Base-by-base conservation (phyloP, 1,140 invertebrate genomes). In the Dendrolimus punctatus region DNA sequence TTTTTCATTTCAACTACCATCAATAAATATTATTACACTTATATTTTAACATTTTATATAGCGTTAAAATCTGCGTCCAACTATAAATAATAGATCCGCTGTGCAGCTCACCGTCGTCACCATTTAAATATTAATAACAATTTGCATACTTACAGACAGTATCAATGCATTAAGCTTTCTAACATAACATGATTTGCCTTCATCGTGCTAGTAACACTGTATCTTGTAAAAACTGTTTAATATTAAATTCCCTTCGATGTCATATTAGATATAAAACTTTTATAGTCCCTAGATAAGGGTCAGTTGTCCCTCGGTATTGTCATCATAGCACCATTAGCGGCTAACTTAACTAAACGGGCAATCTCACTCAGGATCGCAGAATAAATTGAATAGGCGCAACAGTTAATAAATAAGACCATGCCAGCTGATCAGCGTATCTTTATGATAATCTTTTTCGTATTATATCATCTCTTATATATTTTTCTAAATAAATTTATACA, bases 341-440 rank as follows among this genome's bases (percentile, higher is more conserved):
- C 56, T 61, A 43, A 60, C 62, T 65, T 68, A 57, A 68, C 62
- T 68, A 62, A 68, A 59, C 59, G 39, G 47, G 47, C 55, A 54
- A 61, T 63, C 62, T 57, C 46, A 43, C 40, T 23, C 41, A 44
- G 52, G 47, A 59, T 64, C 37, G 38, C 46, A 48, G 37, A 6
- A 38, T 8, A 8, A 6, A 23, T 23, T 23, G 23, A 23, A 23
- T 23, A 23, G 23, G 39, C 23, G 36, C 23, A 48, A 48, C 46
- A 37, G 23, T 48, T 9, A 5, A 8, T 43, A 43, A 5, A 23
- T 23, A 23, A 23, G 23, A 23, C 23, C 23, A 23, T 23, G 23
- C 23, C 23, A 23, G 23, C 23, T 23, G 23, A 23, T 23, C 23
- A 23, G 23, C 1, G 23, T 2, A 1, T 23, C 42, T 9, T 43